A percentile compares a stretch with the other conserved stretches of the same genome.
Conservation (phyloP, 2,797 vertebrate genomes). For the Octomys mimax region DNA sequence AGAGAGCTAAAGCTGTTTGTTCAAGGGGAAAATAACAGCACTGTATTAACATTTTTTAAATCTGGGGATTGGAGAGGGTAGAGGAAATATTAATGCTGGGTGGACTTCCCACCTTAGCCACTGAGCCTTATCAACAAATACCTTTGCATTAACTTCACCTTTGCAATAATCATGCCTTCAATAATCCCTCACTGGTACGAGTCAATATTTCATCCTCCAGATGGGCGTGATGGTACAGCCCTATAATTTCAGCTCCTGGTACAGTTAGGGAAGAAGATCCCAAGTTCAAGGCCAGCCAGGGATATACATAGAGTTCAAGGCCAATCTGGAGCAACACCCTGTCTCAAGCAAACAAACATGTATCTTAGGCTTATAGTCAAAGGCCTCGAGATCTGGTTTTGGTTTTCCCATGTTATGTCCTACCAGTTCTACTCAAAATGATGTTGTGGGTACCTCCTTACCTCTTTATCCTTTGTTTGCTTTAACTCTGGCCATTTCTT, state of each 20-base stretch:
- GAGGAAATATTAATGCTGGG: neutral
- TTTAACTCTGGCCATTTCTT: slow-evolving; percentile 7
- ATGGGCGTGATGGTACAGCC: neutral
- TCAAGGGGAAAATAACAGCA: neutral
- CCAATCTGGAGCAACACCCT: neutral
- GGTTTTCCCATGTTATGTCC: neutral
- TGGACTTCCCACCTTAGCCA: neutral
- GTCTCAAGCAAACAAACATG: neutral
- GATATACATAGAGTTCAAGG: neutral
- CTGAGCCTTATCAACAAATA: neutral
- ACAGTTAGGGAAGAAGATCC: too few relatives aligned
- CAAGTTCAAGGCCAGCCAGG: neutral
- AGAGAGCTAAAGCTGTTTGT: neutral
- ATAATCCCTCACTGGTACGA: neutral
- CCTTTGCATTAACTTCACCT: neutral
- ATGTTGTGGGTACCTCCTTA: neutral
- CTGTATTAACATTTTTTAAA: neutral
- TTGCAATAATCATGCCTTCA: neutral
- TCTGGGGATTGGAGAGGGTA: neutral
- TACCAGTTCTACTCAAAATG: neutral
- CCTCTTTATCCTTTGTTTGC: neutral
- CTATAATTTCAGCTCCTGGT: neutral
- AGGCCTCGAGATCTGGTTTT: slow-evolving; percentile 4
- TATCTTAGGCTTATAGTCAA: slow-evolving; percentile 22
- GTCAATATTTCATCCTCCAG: neutral